Percentiles rank a stretch among this genome's conserved stretches.
Evolutionary conservation across 1,140 invertebrate genomes (phyloP).

Genomic region (Pseudomyrmex dendroicus): DNA sequence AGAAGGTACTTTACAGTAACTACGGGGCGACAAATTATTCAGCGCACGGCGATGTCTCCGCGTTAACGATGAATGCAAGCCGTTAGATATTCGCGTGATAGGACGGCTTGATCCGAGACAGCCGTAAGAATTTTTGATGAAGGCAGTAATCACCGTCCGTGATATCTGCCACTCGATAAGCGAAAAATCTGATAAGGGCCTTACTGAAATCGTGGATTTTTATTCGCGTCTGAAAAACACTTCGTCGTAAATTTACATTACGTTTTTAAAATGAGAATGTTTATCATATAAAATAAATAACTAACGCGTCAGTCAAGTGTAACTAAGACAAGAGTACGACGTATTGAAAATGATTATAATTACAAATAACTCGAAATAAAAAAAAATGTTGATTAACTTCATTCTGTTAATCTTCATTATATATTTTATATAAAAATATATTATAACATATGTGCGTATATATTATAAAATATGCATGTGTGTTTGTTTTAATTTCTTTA

Average conservation of each 20-base stretch:
- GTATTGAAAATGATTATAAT: too few species aligned
- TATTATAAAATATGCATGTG: neutral
- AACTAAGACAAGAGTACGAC: too few species aligned
- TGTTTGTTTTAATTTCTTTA: neutral
- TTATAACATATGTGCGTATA: too few species aligned
- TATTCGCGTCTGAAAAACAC: constrained; percentile 9
- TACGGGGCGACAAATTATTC: constrained; percentile 71
- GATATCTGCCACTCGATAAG: constrained; percentile 31
- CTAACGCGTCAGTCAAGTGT: too few species aligned
- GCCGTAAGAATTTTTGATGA: constrained; percentile 62
- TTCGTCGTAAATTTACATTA: neutral
- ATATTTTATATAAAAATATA: too few species aligned
- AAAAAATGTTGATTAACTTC: too few species aligned
- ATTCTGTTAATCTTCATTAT: too few species aligned
- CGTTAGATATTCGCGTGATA: constrained; percentile 63
- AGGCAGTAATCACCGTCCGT: constrained; percentile 33
- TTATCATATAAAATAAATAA: too few species aligned
- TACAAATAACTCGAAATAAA: too few species aligned
- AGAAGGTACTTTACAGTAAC: constrained; percentile 57
- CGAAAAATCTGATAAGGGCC: constrained; percentile 38
- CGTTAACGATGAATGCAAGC: constrained; percentile 53
- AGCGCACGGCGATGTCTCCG: constrained; percentile 61
- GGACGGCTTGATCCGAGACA: constrained; percentile 28
- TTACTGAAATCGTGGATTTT: constrained; percentile 33
- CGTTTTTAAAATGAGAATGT: constrained; percentile 1